Percentiles rank a stretch among this genome's conserved stretches.
phyloP scores from a whole-genome alignment of 2,888 invertebrate genomes.

The Cosmia trapezina region DNA sequence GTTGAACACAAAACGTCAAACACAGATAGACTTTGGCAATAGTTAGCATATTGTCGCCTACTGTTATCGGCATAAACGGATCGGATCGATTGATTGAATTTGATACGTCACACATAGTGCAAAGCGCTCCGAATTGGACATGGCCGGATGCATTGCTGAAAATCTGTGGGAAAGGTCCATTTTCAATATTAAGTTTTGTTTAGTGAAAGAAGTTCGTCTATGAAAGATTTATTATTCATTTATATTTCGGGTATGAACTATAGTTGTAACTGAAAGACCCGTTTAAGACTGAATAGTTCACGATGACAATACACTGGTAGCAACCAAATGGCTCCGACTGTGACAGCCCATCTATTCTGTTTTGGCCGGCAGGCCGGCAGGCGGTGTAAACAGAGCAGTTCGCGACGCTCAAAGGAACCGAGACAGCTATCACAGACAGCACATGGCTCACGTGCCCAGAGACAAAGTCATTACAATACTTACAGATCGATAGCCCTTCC shows the following conservation, averaged over 20 bases:
- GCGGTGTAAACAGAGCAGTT: background rate
- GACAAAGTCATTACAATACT: no score
- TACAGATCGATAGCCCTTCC: background rate
- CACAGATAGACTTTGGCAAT: background rate
- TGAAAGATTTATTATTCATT: background rate
- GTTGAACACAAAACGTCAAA: constrained; percentile 1
- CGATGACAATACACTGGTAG: background rate
- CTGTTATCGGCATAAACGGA: constrained; percentile 3
- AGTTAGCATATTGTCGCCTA: background rate
- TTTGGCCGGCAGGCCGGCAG: background rate
- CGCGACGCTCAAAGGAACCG: constrained; percentile 1
- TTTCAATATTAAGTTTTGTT: background rate
- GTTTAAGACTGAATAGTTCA: background rate
- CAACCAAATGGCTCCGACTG: background rate
- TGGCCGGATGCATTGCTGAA: background rate
- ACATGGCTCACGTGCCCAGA: background rate
- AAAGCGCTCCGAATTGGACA: background rate
- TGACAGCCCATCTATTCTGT: background rate
- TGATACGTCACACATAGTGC: background rate
- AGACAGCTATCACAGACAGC: background rate
- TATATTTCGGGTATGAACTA: background rate
- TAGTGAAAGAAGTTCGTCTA: background rate
- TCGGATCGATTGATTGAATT: constrained; percentile 11
- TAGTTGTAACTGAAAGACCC: background rate
- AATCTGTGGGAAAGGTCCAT: background rate